Evolutionary conservation across 2,888 invertebrate species (phyloP).

Genomic region (Lochmaea capreae): DNA sequence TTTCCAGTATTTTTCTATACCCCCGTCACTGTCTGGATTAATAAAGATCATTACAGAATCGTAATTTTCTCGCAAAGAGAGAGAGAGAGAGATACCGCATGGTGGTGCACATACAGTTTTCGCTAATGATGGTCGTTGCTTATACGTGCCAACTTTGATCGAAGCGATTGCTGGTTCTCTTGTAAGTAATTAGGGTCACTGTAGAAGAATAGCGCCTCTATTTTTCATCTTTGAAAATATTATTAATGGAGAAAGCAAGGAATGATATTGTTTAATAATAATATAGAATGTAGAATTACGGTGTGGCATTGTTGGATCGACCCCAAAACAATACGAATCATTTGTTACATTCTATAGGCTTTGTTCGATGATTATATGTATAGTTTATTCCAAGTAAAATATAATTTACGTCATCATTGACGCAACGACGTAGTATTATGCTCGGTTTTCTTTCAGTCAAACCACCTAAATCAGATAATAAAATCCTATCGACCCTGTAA

Average conservation of each 20-base stretch:
- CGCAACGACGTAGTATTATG: background rate
- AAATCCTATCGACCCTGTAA: background rate
- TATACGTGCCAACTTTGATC: constrained; percentile 40
- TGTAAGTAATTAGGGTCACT: constrained; percentile 40
- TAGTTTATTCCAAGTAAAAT: background rate
- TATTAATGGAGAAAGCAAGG: constrained; percentile 29
- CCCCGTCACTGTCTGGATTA: constrained; percentile 48
- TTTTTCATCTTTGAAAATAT: constrained; percentile 28
- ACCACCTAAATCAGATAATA: constrained; percentile 2
- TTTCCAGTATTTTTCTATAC: background rate
- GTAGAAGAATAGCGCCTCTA: constrained; percentile 26
- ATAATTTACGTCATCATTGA: background rate
- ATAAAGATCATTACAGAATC: constrained; percentile 55
- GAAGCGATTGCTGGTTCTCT: constrained; percentile 37
- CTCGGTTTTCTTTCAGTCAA: background rate
- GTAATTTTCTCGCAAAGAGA: constrained; percentile 31
- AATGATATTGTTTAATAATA: constrained; percentile 12
- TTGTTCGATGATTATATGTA: background rate
- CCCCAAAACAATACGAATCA: background rate
- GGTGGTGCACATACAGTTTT: constrained; percentile 20
- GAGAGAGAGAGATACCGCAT: background rate
- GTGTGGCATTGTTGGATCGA: background rate
- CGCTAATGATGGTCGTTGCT: constrained; percentile 46
- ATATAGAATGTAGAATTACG: background rate
- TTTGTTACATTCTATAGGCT: constrained; percentile 3